Percentiles rank a stretch among this genome's conserved stretches.
phyloP scores from a whole-genome alignment of 2,113 vertebrate species.

The Abramis brama region DNA sequence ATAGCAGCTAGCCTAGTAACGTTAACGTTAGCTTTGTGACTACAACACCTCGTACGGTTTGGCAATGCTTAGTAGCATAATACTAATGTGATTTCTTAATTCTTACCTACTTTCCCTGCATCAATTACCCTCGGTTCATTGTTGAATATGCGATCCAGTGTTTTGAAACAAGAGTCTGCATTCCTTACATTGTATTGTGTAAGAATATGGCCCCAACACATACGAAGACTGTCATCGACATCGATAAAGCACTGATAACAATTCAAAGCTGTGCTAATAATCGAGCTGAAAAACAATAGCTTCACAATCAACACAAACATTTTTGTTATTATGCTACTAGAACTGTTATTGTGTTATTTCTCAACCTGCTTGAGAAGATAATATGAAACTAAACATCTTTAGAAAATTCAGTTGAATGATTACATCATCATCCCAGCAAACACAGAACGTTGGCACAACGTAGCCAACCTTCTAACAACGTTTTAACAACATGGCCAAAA shows the following conservation, averaged over 20 bases:
- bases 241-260: constrained; percentile 72
- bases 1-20: too few relatives aligned
- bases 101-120: constrained; percentile 74
- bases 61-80: not conserved
- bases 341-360: not conserved
- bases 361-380: not conserved
- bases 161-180: constrained; percentile 66
- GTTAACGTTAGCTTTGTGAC: too few relatives aligned
- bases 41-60: not conserved
- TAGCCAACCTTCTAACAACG: too few relatives aligned
- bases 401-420: constrained; percentile 5
- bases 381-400: not conserved
- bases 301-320: constrained; percentile 59
- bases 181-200: constrained; percentile 55
- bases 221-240: constrained; percentile 7
- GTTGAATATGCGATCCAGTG: constrained; percentile 67
- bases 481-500: too few relatives aligned
- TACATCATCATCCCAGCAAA: not conserved
- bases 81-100: not conserved
- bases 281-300: constrained; percentile 51
- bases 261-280: constrained; percentile 49
- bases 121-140: constrained; percentile 60
- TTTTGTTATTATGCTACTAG: not conserved
- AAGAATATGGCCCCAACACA: constrained; percentile 67
- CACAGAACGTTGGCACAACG: too few relatives aligned